Base-by-base conservation (phyloP, 2,113 vertebrate genomes). In the Tetraodon nigroviridis region DNA sequence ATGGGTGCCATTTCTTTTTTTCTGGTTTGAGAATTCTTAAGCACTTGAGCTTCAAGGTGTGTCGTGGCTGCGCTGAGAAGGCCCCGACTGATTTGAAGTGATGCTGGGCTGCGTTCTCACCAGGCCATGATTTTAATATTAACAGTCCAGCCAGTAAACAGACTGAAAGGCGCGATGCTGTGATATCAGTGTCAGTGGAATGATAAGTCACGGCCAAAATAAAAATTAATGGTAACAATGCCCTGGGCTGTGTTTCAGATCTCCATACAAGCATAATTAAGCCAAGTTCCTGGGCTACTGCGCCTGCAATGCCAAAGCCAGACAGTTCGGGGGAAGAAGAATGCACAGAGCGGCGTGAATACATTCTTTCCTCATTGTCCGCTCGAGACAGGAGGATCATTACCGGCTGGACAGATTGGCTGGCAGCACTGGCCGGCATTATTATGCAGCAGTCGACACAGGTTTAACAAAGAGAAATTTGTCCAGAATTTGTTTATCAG, bases 381-480 rank as follows among this genome's bases (percentile, higher is more conserved):
- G 67, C 67, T 53, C 70, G 17, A 69, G 80, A 82, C 73, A 78
- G 71, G 59, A 81, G 74, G 64, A 80, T 83, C 79, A 83, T 83
- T 82, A 84, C 80, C 73, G 84, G 84, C 84, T 61, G 82, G 76
- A 80, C 79, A 75, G 71, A 65, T 18, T 67, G 74, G 58, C 78
- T 73, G 80, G 78, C 77, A 76, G 74, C 74, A 69, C 62, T 65
- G 41, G 55, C 61, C 76, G 65, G 82, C 86, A 80, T 86, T 86
- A 83, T 80, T 64, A 83, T 84, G 80, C 78, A 69, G 70, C 79
- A 20, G 67, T 68, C 67, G 51, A 81, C 73, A 81, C 78, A 86
- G 85, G 86, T 84, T 81, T 81, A 75, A 86, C 81, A 83, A 84
- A 83, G 84, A 84, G 79, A 79, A 83, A 83, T 80, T 69, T 83